These are phyloP conservation scores for Leptodactylus fallax DNA, from an alignment of 2,797 vertebrate species.

Conservation along the genomic window DNA sequence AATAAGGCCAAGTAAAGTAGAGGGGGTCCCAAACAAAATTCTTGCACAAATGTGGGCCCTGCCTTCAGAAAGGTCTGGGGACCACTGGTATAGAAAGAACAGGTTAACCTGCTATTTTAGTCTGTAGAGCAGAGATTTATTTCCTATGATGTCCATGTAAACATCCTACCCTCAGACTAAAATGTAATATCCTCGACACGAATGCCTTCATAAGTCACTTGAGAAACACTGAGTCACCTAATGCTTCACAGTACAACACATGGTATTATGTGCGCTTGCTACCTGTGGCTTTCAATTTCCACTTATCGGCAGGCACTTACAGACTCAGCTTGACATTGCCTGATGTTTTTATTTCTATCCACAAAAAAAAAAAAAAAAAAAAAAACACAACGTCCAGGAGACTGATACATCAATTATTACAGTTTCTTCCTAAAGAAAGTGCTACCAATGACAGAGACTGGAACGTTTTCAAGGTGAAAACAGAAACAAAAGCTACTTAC, in stretches of 20 bases:
- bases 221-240: not conserved
- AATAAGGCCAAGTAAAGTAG: too few species aligned
- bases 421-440: not conserved
- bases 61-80: too few species aligned
- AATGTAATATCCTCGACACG: not conserved
- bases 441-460: not conserved
- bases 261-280: not conserved
- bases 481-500: constrained; percentile 42
- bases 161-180: not conserved
- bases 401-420: not conserved
- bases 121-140: not conserved
- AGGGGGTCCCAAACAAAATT: too few species aligned
- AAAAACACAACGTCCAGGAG: too few species aligned
- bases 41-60: too few species aligned
- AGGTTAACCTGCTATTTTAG: too few species aligned
- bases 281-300: constrained; percentile 32
- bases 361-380: not conserved
- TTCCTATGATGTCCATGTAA: not conserved
- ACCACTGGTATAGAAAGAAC: too few species aligned
- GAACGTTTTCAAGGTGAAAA: not conserved
- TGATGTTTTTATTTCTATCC: not conserved
- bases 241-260: not conserved
- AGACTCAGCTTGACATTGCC: not conserved
- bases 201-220: not conserved
- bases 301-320: not conserved